Conservation (phyloP, 1,140 invertebrate species). For the Bacillus rossius region DNA sequence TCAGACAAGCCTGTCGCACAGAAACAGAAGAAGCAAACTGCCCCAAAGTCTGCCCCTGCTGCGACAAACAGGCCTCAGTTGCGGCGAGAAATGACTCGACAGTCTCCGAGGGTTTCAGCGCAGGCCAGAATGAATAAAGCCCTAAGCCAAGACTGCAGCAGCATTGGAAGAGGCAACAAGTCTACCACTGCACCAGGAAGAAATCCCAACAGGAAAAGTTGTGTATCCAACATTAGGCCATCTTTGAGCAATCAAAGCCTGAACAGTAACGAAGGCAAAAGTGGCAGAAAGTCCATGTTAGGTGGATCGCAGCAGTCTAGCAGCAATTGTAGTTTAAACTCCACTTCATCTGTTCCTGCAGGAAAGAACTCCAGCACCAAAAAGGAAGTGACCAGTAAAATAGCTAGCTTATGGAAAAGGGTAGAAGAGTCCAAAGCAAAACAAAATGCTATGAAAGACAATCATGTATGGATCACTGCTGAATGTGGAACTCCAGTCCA, state of each 20-base stretch:
- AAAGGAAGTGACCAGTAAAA: constrained; percentile 78
- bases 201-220: constrained; percentile 10
- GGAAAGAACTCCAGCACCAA: constrained; percentile 42
- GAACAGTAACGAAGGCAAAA: constrained; percentile 33
- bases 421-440: constrained; percentile 68
- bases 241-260: constrained; percentile 44
- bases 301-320: background rate
- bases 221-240: constrained; percentile 34
- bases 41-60: constrained; percentile 21
- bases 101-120: background rate
- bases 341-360: constrained; percentile 17
- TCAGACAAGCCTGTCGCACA: constrained; percentile 20
- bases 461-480: constrained; percentile 55
- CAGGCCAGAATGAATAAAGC: constrained; percentile 13
- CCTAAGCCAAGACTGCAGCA: constrained; percentile 12
- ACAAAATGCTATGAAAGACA: constrained; percentile 51
- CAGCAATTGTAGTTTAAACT: constrained; percentile 56
- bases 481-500: constrained; percentile 17
- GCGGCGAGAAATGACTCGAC: constrained; percentile 19
- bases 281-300: background rate
- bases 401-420: constrained; percentile 83
- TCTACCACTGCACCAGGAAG: constrained; percentile 13
- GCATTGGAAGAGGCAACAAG: constrained; percentile 18
- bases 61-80: constrained; percentile 24
- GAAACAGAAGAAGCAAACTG: constrained; percentile 29